A percentile compares a stretch with the other conserved stretches of the same genome.
Conservation (phyloP, 2,888 invertebrate genomes). For the Latrodectus elegans region DNA sequence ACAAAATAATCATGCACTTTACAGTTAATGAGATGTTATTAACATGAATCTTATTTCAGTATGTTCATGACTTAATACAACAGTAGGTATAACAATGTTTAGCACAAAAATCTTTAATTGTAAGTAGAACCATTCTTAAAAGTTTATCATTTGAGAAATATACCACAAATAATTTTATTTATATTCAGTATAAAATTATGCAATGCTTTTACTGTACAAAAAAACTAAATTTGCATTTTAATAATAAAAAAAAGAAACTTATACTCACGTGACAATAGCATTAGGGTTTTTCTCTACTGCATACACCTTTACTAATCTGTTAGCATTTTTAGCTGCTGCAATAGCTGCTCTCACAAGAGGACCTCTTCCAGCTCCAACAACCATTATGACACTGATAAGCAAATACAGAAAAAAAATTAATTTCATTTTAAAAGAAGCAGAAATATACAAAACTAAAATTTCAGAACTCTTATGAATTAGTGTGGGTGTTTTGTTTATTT, state of each 20-base stretch:
- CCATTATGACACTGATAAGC: slow-evolving; percentile 82
- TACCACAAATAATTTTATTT: too few species aligned
- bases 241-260: not conserved
- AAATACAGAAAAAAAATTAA: not conserved
- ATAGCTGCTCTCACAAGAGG: slow-evolving; percentile 93
- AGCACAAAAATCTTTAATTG: not conserved
- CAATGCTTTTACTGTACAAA: not conserved
- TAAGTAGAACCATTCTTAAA: not conserved
- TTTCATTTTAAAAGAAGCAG: not conserved
- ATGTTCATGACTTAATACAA: too few species aligned
- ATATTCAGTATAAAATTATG: too few species aligned
- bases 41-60: too few species aligned
- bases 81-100: not conserved
- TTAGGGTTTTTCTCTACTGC: slow-evolving; percentile 99
- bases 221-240: not conserved
- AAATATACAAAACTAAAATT: not conserved
- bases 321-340: slow-evolving; percentile 84
- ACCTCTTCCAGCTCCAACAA: slow-evolving; percentile 95
- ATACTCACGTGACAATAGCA: slow-evolving; percentile 84
- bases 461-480: not conserved
- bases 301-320: slow-evolving; percentile 86
- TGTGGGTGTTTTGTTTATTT: too few species aligned
- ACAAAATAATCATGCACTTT: too few species aligned
- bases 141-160: too few species aligned
- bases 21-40: too few species aligned